Conservation (phyloP, 2,888 invertebrate species). For the Celastrina argiolus region DNA sequence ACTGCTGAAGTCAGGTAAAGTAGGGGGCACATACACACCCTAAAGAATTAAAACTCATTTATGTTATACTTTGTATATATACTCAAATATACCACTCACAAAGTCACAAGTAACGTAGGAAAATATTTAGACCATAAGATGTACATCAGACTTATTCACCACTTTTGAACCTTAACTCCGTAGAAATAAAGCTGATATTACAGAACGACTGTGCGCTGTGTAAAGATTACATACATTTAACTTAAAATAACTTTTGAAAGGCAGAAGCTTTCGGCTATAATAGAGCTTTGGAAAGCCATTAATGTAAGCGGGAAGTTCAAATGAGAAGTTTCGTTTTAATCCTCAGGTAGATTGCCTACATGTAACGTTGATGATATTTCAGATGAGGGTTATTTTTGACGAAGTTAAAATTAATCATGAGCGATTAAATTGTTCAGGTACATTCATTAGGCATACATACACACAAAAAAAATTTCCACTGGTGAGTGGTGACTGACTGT, state of each 20-base stretch:
- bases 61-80: no score
- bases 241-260: slow-evolving; percentile 1
- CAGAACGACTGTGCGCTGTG: not conserved
- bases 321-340: not conserved
- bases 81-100: no score
- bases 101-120: not conserved
- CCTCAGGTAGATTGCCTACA: no score
- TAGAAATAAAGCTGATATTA: not conserved
- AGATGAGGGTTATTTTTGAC: not conserved
- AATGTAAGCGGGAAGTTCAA: slow-evolving; percentile 11
- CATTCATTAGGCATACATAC: no score
- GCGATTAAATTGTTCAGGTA: no score
- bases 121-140: not conserved
- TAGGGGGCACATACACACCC: no score
- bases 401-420: no score
- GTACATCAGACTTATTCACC: not conserved
- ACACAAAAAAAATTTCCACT: no score
- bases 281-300: slow-evolving; percentile 3
- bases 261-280: slow-evolving; percentile 9
- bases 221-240: slow-evolving; percentile 11
- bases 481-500: no score
- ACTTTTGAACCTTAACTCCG: not conserved
- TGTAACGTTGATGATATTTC: not conserved
- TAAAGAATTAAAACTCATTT: no score
- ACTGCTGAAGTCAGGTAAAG: no score